Percentiles rank a stretch among this genome's conserved stretches.
phyloP scores from a whole-genome alignment of 1,140 invertebrate genomes.

The Antheraea pernyi region DNA sequence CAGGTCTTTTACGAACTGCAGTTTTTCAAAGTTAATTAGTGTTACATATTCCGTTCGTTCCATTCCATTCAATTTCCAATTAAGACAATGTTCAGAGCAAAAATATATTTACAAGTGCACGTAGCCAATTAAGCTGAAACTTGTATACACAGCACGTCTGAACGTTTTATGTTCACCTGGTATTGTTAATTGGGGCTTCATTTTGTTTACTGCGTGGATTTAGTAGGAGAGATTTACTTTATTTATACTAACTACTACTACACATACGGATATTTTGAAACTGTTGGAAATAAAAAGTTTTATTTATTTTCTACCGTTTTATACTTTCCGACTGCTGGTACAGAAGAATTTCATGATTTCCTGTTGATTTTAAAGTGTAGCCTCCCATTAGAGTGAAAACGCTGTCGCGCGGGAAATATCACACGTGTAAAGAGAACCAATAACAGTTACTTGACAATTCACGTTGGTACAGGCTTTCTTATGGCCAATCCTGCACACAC shows the following conservation, averaged over 20 bases:
- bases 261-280: background rate
- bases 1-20: no score
- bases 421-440: no score
- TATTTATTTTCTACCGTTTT: background rate
- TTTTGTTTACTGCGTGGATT: constrained; percentile 1
- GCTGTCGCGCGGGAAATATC: no score
- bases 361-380: no score
- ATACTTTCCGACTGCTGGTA: background rate
- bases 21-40: no score
- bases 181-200: constrained; percentile 7
- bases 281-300: background rate
- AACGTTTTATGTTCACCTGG: constrained; percentile 17
- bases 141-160: background rate
- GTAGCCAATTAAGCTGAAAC: background rate
- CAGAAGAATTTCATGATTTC: no score
- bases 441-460: no score
- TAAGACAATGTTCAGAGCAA: background rate
- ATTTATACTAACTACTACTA: no score
- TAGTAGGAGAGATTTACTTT: no score
- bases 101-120: background rate
- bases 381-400: no score
- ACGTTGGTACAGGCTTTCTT: no score
- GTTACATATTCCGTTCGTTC: background rate
- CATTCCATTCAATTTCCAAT: background rate
- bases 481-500: no score